phyloP scores from a whole-genome alignment of 2,888 invertebrate genomes.

The Agapostemon virescens region DNA sequence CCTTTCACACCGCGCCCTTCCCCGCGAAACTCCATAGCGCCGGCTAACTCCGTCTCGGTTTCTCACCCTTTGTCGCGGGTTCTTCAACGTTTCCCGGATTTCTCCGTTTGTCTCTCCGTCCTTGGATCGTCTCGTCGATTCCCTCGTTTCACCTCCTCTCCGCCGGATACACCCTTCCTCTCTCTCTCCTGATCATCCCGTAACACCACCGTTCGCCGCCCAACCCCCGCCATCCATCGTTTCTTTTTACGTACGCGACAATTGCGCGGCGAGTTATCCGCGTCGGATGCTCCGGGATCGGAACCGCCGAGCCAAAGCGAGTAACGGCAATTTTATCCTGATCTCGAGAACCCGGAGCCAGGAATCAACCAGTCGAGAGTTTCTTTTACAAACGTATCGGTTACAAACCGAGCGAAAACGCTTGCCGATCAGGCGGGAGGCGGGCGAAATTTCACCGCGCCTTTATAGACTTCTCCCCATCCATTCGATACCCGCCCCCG shows the following conservation, averaged over 20 bases:
- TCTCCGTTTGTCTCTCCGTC: slow-evolving; percentile 31
- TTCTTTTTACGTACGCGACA: slow-evolving; percentile 36
- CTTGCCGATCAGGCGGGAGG: not conserved
- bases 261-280: slow-evolving; percentile 44
- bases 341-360: slow-evolving; percentile 20
- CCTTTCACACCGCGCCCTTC: not conserved
- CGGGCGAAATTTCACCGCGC: not conserved
- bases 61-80: slow-evolving; percentile 27
- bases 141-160: slow-evolving; percentile 11
- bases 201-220: not conserved
- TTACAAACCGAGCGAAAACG: slow-evolving; percentile 50
- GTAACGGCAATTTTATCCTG: slow-evolving; percentile 58
- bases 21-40: not conserved
- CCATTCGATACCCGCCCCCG: not conserved
- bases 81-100: slow-evolving; percentile 19
- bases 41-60: slow-evolving; percentile 17
- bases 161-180: slow-evolving; percentile 10
- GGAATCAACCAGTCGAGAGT: slow-evolving; percentile 49
- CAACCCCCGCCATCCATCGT: not conserved
- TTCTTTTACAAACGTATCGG: slow-evolving; percentile 50
- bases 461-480: slow-evolving; percentile 29
- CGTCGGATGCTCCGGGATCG: slow-evolving; percentile 34
- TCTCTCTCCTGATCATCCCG: not conserved
- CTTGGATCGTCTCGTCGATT: slow-evolving; percentile 2
- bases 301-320: slow-evolving; percentile 19